Conservation (phyloP, 1,140 invertebrate species). For the Trachymyrmex cornetzi region DNA sequence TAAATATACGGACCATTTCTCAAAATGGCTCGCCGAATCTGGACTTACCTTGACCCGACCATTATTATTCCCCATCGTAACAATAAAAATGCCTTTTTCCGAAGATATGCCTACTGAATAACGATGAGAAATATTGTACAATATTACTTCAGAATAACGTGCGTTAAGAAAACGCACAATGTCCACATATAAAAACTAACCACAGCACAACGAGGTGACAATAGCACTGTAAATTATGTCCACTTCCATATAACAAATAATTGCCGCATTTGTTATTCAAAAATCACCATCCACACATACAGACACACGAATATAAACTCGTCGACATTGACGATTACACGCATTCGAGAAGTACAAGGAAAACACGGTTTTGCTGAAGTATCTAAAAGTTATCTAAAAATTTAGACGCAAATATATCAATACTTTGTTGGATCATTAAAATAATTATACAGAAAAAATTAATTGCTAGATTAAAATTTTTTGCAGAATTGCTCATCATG, state of each 20-base stretch:
- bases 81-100: neutral
- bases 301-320: neutral
- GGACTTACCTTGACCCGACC: neutral
- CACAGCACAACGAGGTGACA: neutral
- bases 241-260: neutral
- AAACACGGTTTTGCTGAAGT: too few species aligned
- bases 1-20: neutral
- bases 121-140: neutral
- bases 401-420: too few species aligned
- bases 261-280: constrained; percentile 41
- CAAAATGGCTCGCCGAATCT: neutral
- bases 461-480: too few species aligned
- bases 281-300: neutral
- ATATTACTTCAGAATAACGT: neutral
- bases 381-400: too few species aligned
- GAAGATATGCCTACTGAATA: too few species aligned
- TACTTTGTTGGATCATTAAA: too few species aligned
- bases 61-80: neutral
- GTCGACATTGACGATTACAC: neutral
- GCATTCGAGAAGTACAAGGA: neutral
- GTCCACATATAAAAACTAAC: constrained; percentile 5
- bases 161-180: neutral
- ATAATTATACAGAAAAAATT: too few species aligned
- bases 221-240: constrained; percentile 16
- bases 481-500: too few species aligned